Evolutionary conservation across 2,113 vertebrate genomes (phyloP).

Genomic region (Toxostoma redivivum): DNA sequence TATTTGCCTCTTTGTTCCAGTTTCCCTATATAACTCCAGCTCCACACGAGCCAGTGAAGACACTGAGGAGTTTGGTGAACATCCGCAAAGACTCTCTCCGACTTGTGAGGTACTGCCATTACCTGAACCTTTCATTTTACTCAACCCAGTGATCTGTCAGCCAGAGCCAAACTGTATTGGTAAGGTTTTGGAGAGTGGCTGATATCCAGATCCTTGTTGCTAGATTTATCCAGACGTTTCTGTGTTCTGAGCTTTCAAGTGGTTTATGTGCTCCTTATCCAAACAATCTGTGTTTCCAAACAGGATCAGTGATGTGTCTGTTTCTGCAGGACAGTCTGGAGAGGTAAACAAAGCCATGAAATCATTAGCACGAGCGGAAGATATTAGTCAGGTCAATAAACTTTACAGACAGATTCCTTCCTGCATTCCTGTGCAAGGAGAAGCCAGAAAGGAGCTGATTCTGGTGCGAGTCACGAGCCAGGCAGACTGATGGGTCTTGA

Average conservation of each 20-base stretch:
- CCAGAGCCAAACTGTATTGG: neutral
- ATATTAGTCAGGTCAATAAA: neutral
- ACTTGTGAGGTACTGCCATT: conserved; percentile 82
- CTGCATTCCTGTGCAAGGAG: neutral
- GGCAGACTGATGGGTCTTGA: neutral
- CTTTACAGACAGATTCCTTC: neutral
- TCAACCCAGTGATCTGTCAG: neutral
- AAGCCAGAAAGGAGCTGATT: neutral
- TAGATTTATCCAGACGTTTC: neutral
- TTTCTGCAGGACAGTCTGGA: neutral
- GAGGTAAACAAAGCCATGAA: neutral
- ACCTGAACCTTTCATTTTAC: neutral
- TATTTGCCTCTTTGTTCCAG: conserved; percentile 66
- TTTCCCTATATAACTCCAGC: conserved; percentile 97
- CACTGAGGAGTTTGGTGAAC: conserved; percentile 93
- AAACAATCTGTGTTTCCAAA: neutral
- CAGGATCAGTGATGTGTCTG: neutral
- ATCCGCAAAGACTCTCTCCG: conserved; percentile 96
- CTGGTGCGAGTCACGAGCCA: neutral
- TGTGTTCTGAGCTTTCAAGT: neutral
- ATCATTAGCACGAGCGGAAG: neutral
- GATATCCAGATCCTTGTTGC: neutral
- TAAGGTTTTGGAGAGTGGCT: neutral
- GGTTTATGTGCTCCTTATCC: neutral
- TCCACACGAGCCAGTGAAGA: conserved; percentile 97